A percentile compares a stretch with the other conserved stretches of the same genome.
phyloP scores from a whole-genome alignment of 2,797 vertebrate species.

The Fratercula arctica region DNA sequence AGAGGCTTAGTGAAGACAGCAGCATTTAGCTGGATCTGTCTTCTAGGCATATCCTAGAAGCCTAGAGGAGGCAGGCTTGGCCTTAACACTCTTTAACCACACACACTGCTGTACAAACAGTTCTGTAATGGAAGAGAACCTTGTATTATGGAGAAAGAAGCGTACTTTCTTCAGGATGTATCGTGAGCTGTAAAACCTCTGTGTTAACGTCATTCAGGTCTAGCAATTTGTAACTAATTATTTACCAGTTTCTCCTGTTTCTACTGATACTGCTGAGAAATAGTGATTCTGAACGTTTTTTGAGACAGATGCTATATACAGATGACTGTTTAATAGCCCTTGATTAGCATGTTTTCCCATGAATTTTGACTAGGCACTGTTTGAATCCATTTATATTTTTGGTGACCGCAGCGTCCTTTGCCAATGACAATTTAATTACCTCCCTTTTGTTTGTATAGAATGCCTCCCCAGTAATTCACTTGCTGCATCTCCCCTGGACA shows the following conservation, averaged over 20 bases:
- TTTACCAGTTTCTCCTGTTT: neutral
- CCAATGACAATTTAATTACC: neutral
- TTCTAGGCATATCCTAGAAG: neutral
- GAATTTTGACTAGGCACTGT: neutral
- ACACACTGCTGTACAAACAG: neutral
- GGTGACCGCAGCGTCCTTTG: neutral
- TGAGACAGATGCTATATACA: neutral
- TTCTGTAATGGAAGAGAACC: neutral
- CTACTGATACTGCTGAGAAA: neutral
- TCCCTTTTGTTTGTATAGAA: neutral
- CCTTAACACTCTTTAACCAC: neutral
- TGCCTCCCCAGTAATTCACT: neutral
- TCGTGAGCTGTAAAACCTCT: neutral
- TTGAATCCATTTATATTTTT: neutral
- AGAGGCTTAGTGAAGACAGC: neutral
- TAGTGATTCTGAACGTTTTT: neutral
- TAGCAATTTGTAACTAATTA: neutral
- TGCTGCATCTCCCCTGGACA: neutral
- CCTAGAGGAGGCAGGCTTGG: neutral
- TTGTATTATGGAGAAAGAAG: neutral
- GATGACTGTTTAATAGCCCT: neutral
- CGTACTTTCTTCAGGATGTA: neutral
- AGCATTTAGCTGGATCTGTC: neutral
- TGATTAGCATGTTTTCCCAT: neutral
- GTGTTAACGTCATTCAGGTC: fast-evolving